Conservation (phyloP, 2,888 invertebrate species). For the Leptopilina myrica region DNA sequence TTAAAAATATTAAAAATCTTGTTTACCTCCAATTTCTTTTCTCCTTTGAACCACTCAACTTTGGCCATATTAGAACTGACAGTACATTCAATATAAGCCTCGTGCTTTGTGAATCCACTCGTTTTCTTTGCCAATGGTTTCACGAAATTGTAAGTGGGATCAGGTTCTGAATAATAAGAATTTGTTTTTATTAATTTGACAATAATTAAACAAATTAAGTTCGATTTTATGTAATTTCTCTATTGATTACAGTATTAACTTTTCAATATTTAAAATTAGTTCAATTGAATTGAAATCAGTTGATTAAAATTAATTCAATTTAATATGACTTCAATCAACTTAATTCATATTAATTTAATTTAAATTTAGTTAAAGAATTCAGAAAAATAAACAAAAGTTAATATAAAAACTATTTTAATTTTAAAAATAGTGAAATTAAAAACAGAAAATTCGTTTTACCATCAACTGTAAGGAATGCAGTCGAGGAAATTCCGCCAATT, state of each 20-base stretch:
- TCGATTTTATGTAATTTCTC: no score
- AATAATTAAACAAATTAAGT: no score
- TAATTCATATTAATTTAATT: no score
- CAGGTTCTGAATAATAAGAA: slow-evolving; percentile 84
- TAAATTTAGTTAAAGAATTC: no score
- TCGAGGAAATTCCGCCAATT: slow-evolving; percentile 92
- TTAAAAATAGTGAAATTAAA: no score
- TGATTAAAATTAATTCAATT: no score
- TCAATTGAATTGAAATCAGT: no score
- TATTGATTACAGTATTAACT: no score
- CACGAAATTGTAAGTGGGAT: slow-evolving; percentile 94
- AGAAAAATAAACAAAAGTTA: no score
- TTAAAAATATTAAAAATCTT: background rate
- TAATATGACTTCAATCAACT: no score
- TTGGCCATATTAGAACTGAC: slow-evolving; percentile 95
- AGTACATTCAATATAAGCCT: slow-evolving; percentile 93
- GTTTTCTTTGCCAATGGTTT: slow-evolving; percentile 92
- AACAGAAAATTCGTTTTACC: slow-evolving; percentile 76
- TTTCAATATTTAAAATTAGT: no score
- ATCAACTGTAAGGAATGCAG: slow-evolving; percentile 96
- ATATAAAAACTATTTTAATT: no score
- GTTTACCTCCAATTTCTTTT: slow-evolving; percentile 82
- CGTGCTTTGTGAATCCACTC: slow-evolving; percentile 94
- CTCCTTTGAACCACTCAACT: slow-evolving; percentile 95
- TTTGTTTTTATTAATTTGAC: background rate